A percentile compares a stretch with the other conserved stretches of the same genome.
phyloP scores from a whole-genome alignment of 2,797 vertebrate species.

The Chrysocyon brachyurus region DNA sequence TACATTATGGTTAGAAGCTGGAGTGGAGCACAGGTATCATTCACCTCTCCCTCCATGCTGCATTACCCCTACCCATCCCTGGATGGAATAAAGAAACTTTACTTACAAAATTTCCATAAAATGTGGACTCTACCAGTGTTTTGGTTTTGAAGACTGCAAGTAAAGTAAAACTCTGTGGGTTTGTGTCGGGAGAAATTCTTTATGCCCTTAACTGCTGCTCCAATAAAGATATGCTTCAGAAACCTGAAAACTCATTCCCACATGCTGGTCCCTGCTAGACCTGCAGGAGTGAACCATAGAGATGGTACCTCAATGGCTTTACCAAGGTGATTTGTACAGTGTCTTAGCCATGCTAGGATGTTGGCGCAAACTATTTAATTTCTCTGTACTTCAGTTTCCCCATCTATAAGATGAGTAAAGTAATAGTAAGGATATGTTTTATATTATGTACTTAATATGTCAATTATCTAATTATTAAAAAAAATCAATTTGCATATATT shows the following conservation, averaged over 20 bases:
- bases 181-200: background rate
- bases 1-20: background rate
- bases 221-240: no score
- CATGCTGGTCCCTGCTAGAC: background rate
- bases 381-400: background rate
- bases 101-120: background rate
- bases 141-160: background rate
- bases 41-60: background rate
- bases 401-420: background rate
- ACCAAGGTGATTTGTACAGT: background rate
- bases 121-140: background rate
- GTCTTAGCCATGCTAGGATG: background rate
- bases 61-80: no score
- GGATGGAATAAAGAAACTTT: background rate
- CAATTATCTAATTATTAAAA: background rate
- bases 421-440: background rate
- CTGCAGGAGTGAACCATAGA: background rate
- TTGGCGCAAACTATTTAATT: background rate
- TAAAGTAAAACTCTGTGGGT: background rate
- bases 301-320: background rate
- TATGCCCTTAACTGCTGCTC: background rate
- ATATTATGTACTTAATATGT: background rate
- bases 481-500: background rate
- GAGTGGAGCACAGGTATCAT: background rate
- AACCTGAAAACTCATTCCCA: background rate